These are phyloP conservation scores for Bombycilla garrulus DNA, from an alignment of 2,113 vertebrate genomes.

Conservation along the genomic window DNA sequence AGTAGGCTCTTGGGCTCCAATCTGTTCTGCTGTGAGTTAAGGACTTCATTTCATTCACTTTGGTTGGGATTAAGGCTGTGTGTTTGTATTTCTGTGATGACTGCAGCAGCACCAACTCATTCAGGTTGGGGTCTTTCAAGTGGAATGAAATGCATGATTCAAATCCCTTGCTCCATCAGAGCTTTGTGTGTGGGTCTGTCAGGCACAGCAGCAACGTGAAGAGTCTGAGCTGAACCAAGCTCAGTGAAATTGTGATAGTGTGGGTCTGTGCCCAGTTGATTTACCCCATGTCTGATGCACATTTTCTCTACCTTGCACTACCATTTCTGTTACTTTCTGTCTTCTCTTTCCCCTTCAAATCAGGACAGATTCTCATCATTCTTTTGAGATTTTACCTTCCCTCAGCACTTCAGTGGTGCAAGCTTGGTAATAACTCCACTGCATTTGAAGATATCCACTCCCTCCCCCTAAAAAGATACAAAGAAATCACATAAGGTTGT, in stretches of 20 bases:
- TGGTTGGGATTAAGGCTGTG: background rate
- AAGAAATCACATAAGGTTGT: background rate
- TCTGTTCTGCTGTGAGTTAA: background rate
- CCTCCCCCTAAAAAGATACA: background rate
- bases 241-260: background rate
- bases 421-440: background rate
- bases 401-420: background rate
- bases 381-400: background rate
- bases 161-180: conserved; percentile 8
- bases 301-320: background rate
- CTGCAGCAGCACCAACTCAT: background rate
- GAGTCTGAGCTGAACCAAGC: background rate
- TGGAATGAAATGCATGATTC: background rate
- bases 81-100: conserved; percentile 11
- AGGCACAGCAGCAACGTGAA: accelerated
- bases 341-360: background rate
- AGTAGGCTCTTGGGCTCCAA: conserved; percentile 10
- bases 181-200: background rate
- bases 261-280: background rate
- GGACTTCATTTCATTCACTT: background rate
- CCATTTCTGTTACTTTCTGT: background rate
- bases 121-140: conserved; percentile 7
- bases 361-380: background rate
- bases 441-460: background rate
- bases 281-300: background rate